phyloP scores from a whole-genome alignment of 2,113 vertebrate species.

The Narcine bancroftii region DNA sequence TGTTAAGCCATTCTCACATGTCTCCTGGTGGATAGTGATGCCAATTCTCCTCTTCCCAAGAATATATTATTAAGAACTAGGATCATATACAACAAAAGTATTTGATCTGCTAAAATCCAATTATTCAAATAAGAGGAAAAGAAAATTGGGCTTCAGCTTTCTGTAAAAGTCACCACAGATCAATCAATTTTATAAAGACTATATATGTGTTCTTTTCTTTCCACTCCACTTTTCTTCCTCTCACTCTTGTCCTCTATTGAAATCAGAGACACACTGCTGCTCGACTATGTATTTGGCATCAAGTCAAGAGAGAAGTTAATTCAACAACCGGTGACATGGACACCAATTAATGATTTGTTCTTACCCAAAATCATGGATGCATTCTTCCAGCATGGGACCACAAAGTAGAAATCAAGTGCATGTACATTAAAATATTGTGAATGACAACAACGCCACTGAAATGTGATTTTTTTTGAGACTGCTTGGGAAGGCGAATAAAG shows the following conservation, averaged over 20 bases:
- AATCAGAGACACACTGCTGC: neutral
- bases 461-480: neutral
- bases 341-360: neutral
- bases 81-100: neutral
- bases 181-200: neutral
- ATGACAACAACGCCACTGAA: neutral
- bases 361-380: neutral
- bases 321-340: neutral
- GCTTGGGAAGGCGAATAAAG: neutral
- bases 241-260: neutral
- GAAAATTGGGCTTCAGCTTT: neutral
- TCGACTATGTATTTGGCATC: neutral
- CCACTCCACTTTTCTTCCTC: neutral
- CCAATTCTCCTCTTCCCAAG: neutral
- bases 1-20: neutral
- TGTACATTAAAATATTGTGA: neutral
- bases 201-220: neutral
- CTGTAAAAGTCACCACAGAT: neutral
- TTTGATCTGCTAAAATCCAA: neutral
- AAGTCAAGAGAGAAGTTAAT: neutral
- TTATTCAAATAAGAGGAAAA: neutral
- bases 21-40: neutral
- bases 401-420: neutral
- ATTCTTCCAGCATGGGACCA: neutral
- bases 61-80: neutral